Evolutionary conservation across 2,113 vertebrate genomes (phyloP).

Genomic region (Zeus faber): DNA sequence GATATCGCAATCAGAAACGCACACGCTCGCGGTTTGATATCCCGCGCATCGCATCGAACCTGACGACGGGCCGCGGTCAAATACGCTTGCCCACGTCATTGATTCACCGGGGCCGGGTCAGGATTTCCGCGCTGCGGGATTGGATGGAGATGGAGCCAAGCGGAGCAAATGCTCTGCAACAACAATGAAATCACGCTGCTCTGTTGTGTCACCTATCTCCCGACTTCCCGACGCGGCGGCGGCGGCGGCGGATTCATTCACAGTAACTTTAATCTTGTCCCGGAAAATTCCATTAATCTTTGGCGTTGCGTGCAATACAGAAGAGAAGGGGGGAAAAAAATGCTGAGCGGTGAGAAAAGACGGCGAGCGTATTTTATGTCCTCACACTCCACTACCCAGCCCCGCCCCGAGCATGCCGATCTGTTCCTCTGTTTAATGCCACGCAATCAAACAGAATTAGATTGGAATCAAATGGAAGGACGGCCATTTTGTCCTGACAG

Average conservation of each 20-base stretch:
- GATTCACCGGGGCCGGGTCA: constrained; percentile 42
- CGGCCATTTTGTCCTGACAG: constrained; percentile 65
- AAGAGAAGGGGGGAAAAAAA: constrained; percentile 51
- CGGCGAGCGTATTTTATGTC: constrained; percentile 53
- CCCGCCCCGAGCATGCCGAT: constrained; percentile 28
- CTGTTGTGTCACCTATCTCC: constrained; percentile 59
- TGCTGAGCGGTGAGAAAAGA: constrained; percentile 57
- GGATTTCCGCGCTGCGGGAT: constrained; percentile 42
- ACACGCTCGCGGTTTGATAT: constrained; percentile 48
- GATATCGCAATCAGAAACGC: constrained; percentile 46
- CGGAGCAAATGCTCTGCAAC: constrained; percentile 55
- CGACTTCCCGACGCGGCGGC: constrained; percentile 54
- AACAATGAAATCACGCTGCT: constrained; percentile 60
- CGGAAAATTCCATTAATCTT: constrained; percentile 68
- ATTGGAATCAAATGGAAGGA: constrained; percentile 62
- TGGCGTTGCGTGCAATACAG: constrained; percentile 47
- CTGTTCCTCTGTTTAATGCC: constrained; percentile 56
- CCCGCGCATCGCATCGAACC: constrained; percentile 42
- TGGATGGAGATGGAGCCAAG: constrained; percentile 48
- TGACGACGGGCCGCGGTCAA: constrained; percentile 32
- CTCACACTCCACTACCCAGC: constrained; percentile 26
- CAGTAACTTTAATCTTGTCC: constrained; percentile 62
- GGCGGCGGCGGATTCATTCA: constrained; percentile 48
- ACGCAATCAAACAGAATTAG: constrained; percentile 57
- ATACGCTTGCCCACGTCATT: constrained; percentile 34